Conservation (phyloP, 2,113 vertebrate genomes). For the Clarias batrachus region DNA sequence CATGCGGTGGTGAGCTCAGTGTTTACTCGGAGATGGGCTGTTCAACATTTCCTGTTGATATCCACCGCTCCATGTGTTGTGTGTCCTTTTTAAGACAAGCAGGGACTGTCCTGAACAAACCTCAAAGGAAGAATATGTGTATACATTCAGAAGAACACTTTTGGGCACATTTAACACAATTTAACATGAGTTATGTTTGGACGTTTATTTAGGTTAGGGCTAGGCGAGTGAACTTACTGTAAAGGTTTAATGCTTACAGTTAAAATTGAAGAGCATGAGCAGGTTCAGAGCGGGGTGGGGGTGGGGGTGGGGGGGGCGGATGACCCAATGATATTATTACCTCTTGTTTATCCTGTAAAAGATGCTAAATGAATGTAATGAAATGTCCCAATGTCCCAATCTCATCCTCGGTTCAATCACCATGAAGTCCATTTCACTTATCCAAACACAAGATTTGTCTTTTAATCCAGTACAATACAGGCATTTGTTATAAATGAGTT, state of each 20-base stretch:
- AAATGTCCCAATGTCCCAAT: not conserved
- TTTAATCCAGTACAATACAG: not conserved
- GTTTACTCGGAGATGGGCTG: conserved; percentile 42
- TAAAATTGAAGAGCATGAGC: not conserved
- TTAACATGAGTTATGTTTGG: not conserved
- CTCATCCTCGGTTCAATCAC: not conserved
- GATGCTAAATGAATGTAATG: not conserved
- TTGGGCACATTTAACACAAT: not conserved
- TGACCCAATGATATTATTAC: not conserved
- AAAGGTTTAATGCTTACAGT: not conserved
- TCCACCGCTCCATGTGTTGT: conserved; percentile 36
- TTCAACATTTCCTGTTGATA: conserved; percentile 54
- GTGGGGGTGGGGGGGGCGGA: too few species aligned
- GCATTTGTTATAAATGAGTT: not conserved
- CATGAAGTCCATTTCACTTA: not conserved
- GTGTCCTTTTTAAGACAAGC: not conserved
- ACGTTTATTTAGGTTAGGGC: not conserved
- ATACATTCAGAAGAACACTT: not conserved
- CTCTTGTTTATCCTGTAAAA: not conserved
- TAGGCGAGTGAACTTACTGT: not conserved
- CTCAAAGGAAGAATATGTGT: not conserved
- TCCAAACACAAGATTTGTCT: not conserved
- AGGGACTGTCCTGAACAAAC: conserved; percentile 14
- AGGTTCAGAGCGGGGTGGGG: not conserved
- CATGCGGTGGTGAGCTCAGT: conserved; percentile 50